These are phyloP conservation scores for Antitype chi DNA, from an alignment of 2,888 invertebrate genomes.

Conservation along the genomic window DNA sequence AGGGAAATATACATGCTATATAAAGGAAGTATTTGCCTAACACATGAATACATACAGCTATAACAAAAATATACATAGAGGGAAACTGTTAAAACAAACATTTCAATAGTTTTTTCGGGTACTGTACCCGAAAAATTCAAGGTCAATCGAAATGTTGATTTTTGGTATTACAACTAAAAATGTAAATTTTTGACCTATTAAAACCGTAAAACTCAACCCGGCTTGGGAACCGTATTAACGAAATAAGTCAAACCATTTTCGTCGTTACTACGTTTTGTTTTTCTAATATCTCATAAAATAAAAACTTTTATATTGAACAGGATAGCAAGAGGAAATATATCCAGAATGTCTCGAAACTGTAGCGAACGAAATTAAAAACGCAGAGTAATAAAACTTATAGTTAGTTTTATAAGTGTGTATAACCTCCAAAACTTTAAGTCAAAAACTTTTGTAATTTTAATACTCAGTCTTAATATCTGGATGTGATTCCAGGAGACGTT, in stretches of 20 bases:
- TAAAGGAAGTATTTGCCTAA: slow-evolving; percentile 36
- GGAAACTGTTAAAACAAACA: background rate
- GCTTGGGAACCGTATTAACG: background rate
- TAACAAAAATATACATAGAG: slow-evolving; percentile 7
- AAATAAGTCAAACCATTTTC: background rate
- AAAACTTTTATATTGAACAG: background rate
- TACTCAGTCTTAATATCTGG: background rate
- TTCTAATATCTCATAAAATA: background rate
- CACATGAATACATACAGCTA: background rate
- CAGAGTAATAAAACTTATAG: background rate
- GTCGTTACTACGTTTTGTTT: background rate
- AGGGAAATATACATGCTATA: slow-evolving; percentile 40
- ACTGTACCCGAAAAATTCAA: too few species aligned
- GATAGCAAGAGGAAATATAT: background rate
- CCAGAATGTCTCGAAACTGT: slow-evolving; percentile 1
- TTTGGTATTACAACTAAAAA: background rate
- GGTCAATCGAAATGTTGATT: background rate
- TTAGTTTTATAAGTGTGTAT: slow-evolving; percentile 4
- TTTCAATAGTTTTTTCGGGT: background rate
- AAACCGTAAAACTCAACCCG: background rate
- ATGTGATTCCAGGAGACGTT: background rate
- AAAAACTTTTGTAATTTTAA: background rate
- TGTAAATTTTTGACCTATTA: background rate
- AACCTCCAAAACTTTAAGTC: background rate
- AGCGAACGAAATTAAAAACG: slow-evolving; percentile 2